Conservation (phyloP, 2,113 vertebrate species). For the Laterallus jamaicensis region DNA sequence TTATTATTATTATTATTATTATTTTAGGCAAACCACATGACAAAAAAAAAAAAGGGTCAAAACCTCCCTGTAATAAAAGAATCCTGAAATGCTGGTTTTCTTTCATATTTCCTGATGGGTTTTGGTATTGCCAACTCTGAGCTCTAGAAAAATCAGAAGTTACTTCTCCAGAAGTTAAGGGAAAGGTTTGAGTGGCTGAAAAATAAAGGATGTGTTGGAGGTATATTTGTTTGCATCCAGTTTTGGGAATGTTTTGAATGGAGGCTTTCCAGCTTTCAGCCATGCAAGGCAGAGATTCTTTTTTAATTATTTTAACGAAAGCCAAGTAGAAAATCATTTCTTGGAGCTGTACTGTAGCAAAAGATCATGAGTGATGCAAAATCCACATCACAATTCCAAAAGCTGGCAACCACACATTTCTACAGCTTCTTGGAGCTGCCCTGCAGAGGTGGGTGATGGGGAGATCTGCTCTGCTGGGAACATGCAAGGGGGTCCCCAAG, state of each 20-base stretch:
- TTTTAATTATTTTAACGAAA: not conserved
- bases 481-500: not conserved
- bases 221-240: not conserved
- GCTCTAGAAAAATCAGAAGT: not conserved
- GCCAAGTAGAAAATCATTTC: not conserved
- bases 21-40: not conserved
- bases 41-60: not conserved
- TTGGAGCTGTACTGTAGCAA: not conserved
- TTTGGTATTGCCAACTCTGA: not conserved
- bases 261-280: not conserved
- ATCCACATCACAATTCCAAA: not conserved
- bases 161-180: not conserved
- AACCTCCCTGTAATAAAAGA: slow-evolving; percentile 45
- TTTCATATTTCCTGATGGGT: not conserved
- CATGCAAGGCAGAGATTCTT: not conserved
- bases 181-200: not conserved
- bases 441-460: not conserved
- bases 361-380: not conserved
- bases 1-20: not conserved
- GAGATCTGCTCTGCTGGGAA: not conserved
- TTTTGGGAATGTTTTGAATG: not conserved
- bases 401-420: fast-evolving
- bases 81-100: not conserved
- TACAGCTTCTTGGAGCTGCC: not conserved
- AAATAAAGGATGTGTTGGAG: not conserved